Percentiles rank a stretch among this genome's conserved stretches.
Evolutionary conservation across 1,140 invertebrate genomes (phyloP).

Genomic region (Aphelinus atriplicis): DNA sequence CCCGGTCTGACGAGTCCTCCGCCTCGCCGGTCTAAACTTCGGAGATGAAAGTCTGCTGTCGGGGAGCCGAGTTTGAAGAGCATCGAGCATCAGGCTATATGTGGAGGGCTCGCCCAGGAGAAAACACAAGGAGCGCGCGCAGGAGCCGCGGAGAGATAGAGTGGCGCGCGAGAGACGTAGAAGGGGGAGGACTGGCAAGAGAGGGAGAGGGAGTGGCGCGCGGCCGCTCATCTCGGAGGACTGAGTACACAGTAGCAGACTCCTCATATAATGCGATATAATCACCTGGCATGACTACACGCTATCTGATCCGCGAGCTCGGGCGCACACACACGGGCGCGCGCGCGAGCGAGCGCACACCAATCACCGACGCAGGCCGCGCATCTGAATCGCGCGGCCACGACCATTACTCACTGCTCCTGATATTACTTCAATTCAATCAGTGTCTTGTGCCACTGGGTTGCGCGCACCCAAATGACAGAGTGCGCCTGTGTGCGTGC

Average conservation of each 20-base stretch:
- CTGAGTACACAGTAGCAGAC: constrained; percentile 66
- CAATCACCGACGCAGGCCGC: constrained; percentile 54
- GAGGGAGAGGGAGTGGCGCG: constrained; percentile 29
- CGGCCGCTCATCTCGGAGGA: constrained; percentile 45
- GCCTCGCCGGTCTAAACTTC: constrained; percentile 17
- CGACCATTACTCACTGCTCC: constrained; percentile 65
- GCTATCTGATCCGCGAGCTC: constrained; percentile 62
- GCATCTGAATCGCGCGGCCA: constrained; percentile 59
- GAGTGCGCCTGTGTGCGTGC: constrained; percentile 33
- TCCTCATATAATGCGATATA: constrained; percentile 67
- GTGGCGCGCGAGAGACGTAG: background rate
- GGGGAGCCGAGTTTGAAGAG: constrained; percentile 20
- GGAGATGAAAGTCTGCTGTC: constrained; percentile 19
- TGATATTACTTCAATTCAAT: constrained; percentile 69
- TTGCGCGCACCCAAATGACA: too few relatives aligned
- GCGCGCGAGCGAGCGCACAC: constrained; percentile 47
- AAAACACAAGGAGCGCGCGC: constrained; percentile 36
- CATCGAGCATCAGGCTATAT: too few relatives aligned
- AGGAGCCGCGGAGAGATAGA: constrained; percentile 39
- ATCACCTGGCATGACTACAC: constrained; percentile 67
- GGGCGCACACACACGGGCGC: constrained; percentile 49
- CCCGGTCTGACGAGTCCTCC: constrained; percentile 13
- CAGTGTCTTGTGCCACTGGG: constrained; percentile 60
- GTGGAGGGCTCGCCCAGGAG: background rate
- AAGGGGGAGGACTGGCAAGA: constrained; percentile 11